These are phyloP conservation scores for Gephyroberyx darwinii DNA, from an alignment of 2,797 vertebrate genomes.

Conservation along the genomic window DNA sequence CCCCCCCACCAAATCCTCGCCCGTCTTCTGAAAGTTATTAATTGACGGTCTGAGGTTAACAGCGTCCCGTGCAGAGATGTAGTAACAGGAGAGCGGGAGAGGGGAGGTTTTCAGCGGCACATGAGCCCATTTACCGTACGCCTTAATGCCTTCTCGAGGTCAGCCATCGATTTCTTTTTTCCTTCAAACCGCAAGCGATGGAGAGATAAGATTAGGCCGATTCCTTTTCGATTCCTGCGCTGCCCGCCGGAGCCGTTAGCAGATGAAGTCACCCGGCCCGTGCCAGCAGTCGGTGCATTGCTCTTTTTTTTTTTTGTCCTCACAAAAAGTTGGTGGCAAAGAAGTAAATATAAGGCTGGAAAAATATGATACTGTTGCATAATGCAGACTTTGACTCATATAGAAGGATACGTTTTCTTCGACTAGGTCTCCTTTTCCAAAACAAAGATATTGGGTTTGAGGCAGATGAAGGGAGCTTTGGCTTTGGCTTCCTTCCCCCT, in stretches of 20 bases:
- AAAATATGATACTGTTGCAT: conserved; percentile 20
- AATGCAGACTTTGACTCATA: conserved; percentile 27
- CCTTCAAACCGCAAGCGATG: conserved; percentile 76
- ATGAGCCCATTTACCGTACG: conserved; percentile 82
- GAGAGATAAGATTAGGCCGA: conserved; percentile 85
- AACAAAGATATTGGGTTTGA: conserved; percentile 73
- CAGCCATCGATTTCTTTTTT: conserved; percentile 83
- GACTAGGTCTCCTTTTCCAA: conserved; percentile 64
- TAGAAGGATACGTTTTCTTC: conserved; percentile 51
- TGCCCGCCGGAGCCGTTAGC: conserved; percentile 67
- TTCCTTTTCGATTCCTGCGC: conserved; percentile 77
- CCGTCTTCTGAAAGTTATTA: conserved; percentile 61
- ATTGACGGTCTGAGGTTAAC: conserved; percentile 59
- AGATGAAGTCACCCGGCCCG: conserved; percentile 78
- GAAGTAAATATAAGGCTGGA: conserved; percentile 32
- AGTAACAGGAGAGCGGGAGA: conserved; percentile 73
- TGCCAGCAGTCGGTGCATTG: conserved; percentile 41
- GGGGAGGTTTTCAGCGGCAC: conserved; percentile 68
- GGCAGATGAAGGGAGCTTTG: conserved; percentile 66
- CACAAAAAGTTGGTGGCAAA: conserved; percentile 24
- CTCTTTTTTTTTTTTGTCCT: conserved; percentile 49
- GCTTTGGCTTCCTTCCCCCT: conserved; percentile 65
- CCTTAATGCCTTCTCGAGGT: conserved; percentile 83
- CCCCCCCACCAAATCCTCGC: neutral
- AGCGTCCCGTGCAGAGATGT: conserved; percentile 50